Conservation (phyloP, 2,888 invertebrate species). For the Cryptops parisi region DNA sequence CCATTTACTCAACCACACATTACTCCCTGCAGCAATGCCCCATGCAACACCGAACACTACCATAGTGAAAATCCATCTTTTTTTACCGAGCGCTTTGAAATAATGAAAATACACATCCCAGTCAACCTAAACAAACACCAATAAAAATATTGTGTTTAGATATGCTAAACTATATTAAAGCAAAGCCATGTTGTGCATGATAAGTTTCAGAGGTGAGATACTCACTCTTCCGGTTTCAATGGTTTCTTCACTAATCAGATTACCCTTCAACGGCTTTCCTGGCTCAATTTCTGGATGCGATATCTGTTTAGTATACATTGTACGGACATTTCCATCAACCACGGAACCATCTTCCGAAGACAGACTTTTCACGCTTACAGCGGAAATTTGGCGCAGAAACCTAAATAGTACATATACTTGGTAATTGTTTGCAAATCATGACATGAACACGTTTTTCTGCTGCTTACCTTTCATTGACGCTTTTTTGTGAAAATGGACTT, state of each 20-base stretch:
- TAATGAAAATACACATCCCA: constrained; percentile 6
- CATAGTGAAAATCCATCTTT: constrained; percentile 4
- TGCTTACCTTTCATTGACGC: no score
- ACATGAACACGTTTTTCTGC: no score
- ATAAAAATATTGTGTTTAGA: no score
- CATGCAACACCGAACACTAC: constrained; percentile 13
- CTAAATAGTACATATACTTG: no score
- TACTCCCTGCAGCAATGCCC: constrained; percentile 12
- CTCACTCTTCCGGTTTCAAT: background rate
- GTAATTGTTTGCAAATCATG: no score
- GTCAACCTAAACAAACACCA: constrained; percentile 9
- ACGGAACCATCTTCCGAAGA: background rate
- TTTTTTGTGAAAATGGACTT: no score
- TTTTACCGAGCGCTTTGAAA: constrained; percentile 12
- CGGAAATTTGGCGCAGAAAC: background rate
- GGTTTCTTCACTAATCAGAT: background rate
- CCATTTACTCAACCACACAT: constrained; percentile 27
- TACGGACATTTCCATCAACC: background rate
- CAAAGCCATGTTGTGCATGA: no score
- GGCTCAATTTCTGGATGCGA: background rate
- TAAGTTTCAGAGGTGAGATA: no score
- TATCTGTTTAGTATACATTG: no score
- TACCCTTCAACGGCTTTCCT: background rate
- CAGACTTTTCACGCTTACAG: background rate
- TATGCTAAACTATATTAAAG: no score